These are phyloP conservation scores for Eurypyga helias DNA, from an alignment of 2,113 vertebrate genomes.

Conservation along the genomic window DNA sequence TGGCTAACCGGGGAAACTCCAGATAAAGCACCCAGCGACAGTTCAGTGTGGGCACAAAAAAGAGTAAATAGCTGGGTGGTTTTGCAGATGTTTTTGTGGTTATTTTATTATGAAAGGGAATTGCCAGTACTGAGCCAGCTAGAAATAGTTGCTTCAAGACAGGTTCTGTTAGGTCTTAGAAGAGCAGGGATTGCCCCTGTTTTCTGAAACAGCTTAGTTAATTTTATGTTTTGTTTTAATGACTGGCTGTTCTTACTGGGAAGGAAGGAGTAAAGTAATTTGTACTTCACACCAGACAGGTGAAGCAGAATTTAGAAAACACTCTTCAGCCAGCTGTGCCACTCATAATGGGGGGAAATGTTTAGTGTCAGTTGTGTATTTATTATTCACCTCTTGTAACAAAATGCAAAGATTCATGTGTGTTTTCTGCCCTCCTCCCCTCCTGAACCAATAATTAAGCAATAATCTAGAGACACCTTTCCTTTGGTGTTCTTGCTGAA, in stretches of 20 bases:
- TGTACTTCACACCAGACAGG: not conserved
- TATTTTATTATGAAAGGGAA: not conserved
- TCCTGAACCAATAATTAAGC: not conserved
- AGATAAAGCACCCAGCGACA: rapidly evolving
- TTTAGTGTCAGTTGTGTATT: not conserved
- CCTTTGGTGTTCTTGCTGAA: not conserved
- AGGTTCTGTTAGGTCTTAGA: not conserved
- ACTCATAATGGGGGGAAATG: rapidly evolving
- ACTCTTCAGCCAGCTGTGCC: not conserved
- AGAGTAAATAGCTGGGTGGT: not conserved
- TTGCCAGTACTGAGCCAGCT: not conserved
- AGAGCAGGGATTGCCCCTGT: rapidly evolving
- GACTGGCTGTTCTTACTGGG: not conserved
- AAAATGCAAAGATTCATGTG: not conserved
- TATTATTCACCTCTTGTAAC: not conserved
- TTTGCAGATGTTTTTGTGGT: rapidly evolving
- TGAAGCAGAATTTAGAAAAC: not conserved
- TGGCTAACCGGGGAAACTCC: not conserved
- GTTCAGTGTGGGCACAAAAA: not conserved
- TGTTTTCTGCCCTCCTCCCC: not conserved
- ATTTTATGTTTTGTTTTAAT: not conserved
- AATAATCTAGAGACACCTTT: not conserved
- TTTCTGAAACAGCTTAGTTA: not conserved
- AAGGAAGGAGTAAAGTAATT: not conserved
- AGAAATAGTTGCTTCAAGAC: not conserved